Conservation (phyloP, 2,888 invertebrate species). For the Chalcosyrphus nemorum region DNA sequence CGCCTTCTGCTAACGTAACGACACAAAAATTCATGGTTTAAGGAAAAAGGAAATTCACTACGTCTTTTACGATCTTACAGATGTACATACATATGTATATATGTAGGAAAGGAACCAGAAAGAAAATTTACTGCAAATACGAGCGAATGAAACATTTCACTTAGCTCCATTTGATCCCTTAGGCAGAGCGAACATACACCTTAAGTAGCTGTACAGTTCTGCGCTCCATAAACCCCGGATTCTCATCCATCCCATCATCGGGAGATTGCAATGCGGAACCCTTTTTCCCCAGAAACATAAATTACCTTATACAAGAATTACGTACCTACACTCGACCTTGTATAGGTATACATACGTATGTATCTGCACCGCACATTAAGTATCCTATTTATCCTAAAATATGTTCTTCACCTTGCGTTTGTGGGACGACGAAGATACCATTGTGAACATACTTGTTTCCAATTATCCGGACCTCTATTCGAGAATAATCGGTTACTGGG, state of each 20-base stretch:
- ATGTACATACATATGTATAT: not conserved
- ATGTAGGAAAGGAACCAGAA: not conserved
- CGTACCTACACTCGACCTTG: slow-evolving; percentile 15
- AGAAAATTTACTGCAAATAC: slow-evolving; percentile 28
- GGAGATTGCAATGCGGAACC: slow-evolving; percentile 42
- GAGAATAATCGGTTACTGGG: not conserved
- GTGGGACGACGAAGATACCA: slow-evolving; percentile 23
- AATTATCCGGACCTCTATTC: slow-evolving; percentile 45
- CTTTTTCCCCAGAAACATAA: slow-evolving; percentile 43
- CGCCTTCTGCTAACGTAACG: not conserved
- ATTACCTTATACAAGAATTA: slow-evolving; percentile 23
- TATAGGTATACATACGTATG: not conserved
- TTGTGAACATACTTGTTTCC: slow-evolving; percentile 58
- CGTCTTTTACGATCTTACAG: slow-evolving; percentile 5
- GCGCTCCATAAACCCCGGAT: slow-evolving; percentile 21
- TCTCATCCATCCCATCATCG: slow-evolving; percentile 29
- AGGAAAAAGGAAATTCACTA: not conserved
- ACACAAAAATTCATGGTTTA: not conserved
- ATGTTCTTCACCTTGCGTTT: slow-evolving; percentile 49
- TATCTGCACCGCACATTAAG: slow-evolving; percentile 44
- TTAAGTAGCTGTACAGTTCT: slow-evolving; percentile 22
- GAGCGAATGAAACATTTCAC: slow-evolving; percentile 39
- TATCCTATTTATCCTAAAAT: slow-evolving; percentile 58
- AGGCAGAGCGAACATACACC: not conserved
- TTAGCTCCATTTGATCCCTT: slow-evolving; percentile 10